Percentiles rank a stretch among this genome's conserved stretches.
Conservation (phyloP, 2,113 vertebrate species). For the Lampris megalopsis region DNA sequence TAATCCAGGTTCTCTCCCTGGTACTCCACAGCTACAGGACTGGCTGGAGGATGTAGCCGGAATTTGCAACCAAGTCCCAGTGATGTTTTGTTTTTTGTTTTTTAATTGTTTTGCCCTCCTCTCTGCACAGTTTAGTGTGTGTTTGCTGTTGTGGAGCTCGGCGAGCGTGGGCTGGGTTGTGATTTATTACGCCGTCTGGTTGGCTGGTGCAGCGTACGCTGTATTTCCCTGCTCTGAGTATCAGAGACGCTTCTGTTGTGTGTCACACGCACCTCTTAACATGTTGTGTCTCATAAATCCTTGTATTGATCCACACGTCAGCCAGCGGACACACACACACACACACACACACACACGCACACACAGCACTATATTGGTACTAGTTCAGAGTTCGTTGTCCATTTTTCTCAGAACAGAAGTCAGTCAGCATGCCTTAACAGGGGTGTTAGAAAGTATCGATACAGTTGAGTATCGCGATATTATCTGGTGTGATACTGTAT, state of each 20-base stretch:
- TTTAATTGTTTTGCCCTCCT: neutral
- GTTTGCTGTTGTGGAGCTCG: neutral
- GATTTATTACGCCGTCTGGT: neutral
- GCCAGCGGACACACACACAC: neutral
- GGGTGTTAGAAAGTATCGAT: too few relatives aligned
- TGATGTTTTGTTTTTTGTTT: neutral
- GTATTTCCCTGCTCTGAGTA: neutral
- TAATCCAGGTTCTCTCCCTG: neutral
- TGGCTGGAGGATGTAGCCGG: neutral
- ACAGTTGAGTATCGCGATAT: too few relatives aligned
- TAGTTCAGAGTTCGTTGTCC: neutral
- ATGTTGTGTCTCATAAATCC: neutral
- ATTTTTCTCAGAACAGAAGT: neutral
- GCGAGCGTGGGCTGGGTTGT: neutral
- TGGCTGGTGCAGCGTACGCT: neutral
- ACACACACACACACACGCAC: neutral
- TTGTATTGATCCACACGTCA: slow-evolving; percentile 7
- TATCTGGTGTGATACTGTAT: too few relatives aligned
- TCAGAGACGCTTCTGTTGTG: neutral
- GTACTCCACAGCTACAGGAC: too few relatives aligned
- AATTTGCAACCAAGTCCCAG: neutral
- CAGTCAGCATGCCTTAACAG: neutral
- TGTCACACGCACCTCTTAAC: neutral
- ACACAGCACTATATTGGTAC: neutral
- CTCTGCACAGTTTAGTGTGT: neutral